Evolutionary conservation across 2,888 invertebrate genomes (phyloP).

Genomic region (Drosophila setosimentum): DNA sequence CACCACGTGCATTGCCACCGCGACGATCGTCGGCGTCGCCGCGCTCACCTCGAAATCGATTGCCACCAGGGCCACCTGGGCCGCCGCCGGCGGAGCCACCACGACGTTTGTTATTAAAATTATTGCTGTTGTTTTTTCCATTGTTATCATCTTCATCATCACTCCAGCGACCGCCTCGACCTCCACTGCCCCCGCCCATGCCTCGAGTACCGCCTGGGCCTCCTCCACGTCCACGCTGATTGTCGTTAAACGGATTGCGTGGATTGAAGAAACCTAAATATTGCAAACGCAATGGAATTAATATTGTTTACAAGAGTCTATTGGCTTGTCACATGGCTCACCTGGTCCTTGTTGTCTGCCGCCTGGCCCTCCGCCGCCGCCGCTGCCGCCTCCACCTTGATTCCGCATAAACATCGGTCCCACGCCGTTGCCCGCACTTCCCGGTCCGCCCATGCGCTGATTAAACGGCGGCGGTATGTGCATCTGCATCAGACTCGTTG

Average conservation of each 20-base stretch:
- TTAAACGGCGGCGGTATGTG: conserved; percentile 84
- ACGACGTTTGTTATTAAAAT: conserved; percentile 77
- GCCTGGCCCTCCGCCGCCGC: conserved; percentile 58
- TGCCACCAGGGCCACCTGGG: conserved; percentile 63
- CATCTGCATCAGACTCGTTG: conserved; percentile 84
- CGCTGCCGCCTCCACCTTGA: conserved; percentile 60
- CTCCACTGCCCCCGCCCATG: conserved; percentile 59
- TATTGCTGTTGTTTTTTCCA: conserved; percentile 49
- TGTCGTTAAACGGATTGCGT: conserved; percentile 81
- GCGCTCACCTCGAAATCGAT: conserved; percentile 80
- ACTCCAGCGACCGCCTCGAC: conserved; percentile 70
- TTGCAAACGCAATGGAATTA: background rate
- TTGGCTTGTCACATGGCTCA: conserved; percentile 20
- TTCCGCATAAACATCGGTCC: conserved; percentile 73
- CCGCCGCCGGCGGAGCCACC: conserved; percentile 76
- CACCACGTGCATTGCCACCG: conserved; percentile 57
- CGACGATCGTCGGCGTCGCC: conserved; percentile 75
- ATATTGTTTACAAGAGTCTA: background rate
- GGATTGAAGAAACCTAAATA: conserved; percentile 81
- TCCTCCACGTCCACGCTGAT: conserved; percentile 69
- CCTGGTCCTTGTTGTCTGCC: conserved; percentile 81
- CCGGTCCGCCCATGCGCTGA: conserved; percentile 78
- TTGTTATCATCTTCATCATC: conserved; percentile 69
- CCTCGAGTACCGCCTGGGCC: conserved; percentile 54
- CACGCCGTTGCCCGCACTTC: conserved; percentile 64